A percentile compares a stretch with the other conserved stretches of the same genome.
Conservation (phyloP, 2,113 vertebrate genomes). For the Otolemur garnettii region DNA sequence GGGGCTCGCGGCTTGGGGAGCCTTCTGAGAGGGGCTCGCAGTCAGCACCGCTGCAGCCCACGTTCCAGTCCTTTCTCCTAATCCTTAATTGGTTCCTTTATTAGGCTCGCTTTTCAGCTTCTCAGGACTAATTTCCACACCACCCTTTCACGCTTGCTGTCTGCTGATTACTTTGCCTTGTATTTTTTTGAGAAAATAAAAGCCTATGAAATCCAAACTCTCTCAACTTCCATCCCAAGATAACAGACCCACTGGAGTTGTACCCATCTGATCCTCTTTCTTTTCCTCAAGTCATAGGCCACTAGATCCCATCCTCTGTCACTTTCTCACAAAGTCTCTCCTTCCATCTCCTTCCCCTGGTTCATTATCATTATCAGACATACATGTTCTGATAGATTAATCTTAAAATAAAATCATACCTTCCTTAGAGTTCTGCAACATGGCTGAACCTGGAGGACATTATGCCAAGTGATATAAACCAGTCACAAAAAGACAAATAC, state of each 20-base stretch:
- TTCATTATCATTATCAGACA: background rate
- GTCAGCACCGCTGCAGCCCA: background rate
- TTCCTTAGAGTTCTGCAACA: background rate
- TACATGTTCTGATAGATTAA: background rate
- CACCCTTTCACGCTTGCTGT: background rate
- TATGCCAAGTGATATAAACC: background rate
- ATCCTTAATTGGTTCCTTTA: background rate
- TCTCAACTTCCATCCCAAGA: background rate
- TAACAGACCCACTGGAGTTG: background rate
- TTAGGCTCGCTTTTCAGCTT: background rate
- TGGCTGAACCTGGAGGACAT: background rate
- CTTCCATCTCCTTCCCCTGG: conserved; percentile 1
- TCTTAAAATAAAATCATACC: background rate
- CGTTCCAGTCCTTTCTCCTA: background rate
- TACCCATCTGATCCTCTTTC: background rate
- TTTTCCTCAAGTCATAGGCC: background rate
- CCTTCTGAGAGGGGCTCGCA: accelerated
- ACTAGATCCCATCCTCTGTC: background rate
- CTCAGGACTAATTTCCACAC: background rate
- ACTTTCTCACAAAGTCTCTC: background rate
- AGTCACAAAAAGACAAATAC: background rate
- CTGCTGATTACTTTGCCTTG: background rate
- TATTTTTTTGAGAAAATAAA: background rate
- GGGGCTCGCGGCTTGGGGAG: accelerated
- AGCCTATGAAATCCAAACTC: background rate